These are phyloP conservation scores for Tympanoctomys barrerae DNA, from an alignment of 2,797 vertebrate species.

Conservation along the genomic window DNA sequence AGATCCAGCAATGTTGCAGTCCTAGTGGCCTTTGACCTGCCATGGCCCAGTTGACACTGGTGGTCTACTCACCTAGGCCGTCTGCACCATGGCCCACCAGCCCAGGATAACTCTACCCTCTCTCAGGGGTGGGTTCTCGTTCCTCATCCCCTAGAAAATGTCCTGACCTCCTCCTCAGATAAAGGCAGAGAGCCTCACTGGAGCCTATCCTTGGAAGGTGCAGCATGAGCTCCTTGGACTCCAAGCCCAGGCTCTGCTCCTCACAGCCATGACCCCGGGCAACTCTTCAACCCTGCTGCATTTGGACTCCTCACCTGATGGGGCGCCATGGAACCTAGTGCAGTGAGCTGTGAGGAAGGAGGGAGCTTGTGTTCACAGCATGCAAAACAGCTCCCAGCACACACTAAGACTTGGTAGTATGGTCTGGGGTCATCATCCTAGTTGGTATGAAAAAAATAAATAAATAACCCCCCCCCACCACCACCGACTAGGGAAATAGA, in stretches of 20 bases:
- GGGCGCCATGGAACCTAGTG: no score
- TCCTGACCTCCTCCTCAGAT: neutral
- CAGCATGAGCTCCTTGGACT: neutral
- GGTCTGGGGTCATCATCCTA: rapidly evolving
- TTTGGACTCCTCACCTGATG: no score
- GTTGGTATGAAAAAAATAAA: neutral
- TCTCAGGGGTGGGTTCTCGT: no score
- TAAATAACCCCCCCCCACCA: no score
- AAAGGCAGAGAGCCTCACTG: neutral
- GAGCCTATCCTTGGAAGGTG: rapidly evolving
- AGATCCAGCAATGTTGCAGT: neutral
- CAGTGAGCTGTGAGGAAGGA: neutral
- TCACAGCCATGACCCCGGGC: rapidly evolving
- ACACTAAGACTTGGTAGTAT: rapidly evolving
- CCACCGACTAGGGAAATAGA: rapidly evolving
- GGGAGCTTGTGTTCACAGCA: rapidly evolving
- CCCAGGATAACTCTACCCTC: neutral
- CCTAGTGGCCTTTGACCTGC: rapidly evolving
- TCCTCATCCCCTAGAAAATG: rapidly evolving
- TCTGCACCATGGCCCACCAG: no score
- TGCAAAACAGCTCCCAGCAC: rapidly evolving
- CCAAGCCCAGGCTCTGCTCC: neutral
- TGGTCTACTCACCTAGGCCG: rapidly evolving
- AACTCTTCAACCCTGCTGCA: rapidly evolving
- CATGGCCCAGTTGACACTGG: neutral